Conservation (phyloP, 2,797 vertebrate species). For the Clarias fuscus region DNA sequence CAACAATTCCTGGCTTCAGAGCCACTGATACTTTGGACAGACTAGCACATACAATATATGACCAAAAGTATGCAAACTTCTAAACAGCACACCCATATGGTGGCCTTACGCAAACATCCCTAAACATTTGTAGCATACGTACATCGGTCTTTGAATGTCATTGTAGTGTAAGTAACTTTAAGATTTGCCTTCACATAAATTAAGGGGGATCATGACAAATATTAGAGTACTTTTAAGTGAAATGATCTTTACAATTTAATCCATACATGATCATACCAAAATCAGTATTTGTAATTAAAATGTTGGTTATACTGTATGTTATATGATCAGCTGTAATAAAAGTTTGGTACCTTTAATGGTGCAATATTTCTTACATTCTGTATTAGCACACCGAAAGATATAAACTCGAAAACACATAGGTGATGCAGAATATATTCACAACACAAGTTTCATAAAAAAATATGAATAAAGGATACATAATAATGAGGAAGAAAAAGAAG, state of each 20-base stretch:
- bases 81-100: not conserved
- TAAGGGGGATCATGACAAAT: not conserved
- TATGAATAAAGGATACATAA: constrained; percentile 22
- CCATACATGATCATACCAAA: too few relatives aligned
- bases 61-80: not conserved
- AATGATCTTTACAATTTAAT: not conserved
- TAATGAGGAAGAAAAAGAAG: not conserved
- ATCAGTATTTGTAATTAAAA: not conserved
- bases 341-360: constrained; percentile 19
- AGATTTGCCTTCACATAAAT: too few relatives aligned
- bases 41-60: not conserved
- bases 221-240: not conserved
- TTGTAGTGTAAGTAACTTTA: too few relatives aligned
- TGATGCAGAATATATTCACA: constrained; percentile 1
- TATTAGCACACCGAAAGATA: constrained; percentile 17
- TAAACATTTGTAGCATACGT: not conserved
- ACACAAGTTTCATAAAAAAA: not conserved
- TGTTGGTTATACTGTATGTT: not conserved
- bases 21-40: not conserved
- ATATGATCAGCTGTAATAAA: not conserved
- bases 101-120: not conserved
- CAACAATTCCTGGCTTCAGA: not conserved
- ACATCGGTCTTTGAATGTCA: not conserved
- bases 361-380: not conserved
- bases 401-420: constrained; percentile 18